phyloP scores from a whole-genome alignment of 2,888 invertebrate genomes.

The Aleiodes leptofemur region DNA sequence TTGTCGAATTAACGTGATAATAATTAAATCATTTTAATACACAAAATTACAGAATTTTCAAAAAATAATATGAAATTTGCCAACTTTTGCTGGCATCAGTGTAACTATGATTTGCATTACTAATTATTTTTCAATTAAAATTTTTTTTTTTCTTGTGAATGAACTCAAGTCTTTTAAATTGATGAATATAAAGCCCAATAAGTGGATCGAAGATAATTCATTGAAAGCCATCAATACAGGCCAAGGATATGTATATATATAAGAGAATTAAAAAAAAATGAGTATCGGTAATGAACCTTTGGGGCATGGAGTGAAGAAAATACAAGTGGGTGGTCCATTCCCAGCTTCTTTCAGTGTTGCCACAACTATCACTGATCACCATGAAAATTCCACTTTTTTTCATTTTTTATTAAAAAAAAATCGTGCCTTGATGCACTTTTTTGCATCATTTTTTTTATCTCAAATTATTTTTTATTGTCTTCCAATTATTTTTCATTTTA shows the following conservation, averaged over 20 bases:
- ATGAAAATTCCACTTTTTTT: neutral
- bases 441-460: slow-evolving; percentile 6
- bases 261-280: neutral
- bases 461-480: slow-evolving; percentile 4
- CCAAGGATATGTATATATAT: slow-evolving; percentile 11
- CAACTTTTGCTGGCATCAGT: slow-evolving; percentile 36
- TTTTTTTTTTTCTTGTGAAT: slow-evolving; percentile 9
- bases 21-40: no score
- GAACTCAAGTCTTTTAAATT: neutral
- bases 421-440: neutral
- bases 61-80: no score
- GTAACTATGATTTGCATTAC: slow-evolving; percentile 33
- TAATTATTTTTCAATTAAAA: slow-evolving; percentile 3
- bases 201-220: no score
- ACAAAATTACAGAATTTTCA: neutral
- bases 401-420: neutral
- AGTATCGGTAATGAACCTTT: slow-evolving; percentile 44
- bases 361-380: slow-evolving; percentile 36
- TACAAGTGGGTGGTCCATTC: slow-evolving; percentile 43
- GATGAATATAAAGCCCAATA: no score
- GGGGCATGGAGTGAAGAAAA: slow-evolving; percentile 29
- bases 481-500: neutral
- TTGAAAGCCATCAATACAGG: no score
- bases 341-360: slow-evolving; percentile 39
- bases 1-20: neutral